Evolutionary conservation across 2,888 invertebrate species (phyloP), one percentile per base, ranked within the genome.

Genomic region (Agrochola litura): DNA sequence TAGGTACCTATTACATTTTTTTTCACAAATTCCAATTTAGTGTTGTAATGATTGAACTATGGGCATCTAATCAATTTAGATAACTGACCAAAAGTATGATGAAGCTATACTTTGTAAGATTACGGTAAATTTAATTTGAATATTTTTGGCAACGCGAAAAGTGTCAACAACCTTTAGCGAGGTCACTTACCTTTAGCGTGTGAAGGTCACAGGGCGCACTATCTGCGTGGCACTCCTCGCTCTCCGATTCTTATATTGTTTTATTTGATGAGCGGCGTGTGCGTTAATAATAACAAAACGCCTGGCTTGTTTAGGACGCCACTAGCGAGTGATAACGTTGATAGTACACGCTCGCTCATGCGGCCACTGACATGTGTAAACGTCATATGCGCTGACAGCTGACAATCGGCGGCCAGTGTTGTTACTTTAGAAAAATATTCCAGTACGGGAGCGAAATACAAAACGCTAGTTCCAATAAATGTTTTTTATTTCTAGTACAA

Each of bases 401-500:
- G 84, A 86, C 83, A 85, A 64, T 54, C 56, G 54, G 63, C 46
- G 66, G 14, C 43, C 68, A 49, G 82, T 83, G 86, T 88, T 88
- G 88, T 60, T 19, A 73, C 16, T n/a, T 74, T 76, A 70, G 37
- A 65, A 72, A 72, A 79, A 65, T 66, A 22, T 66, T 37, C 14
- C 16, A 71, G 19, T 25, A n/a, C 4, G 49, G 61, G 63, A 14
- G 49, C 58, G 30, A 64, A 52, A 56, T 77, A 89, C 10, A 86
- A 91, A 91, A 92, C 76, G 43, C 72, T 60, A 54, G n/a, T 73
- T 92, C 93, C 93, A 94, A 92, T 95, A 95, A 94, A 94, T 95
- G 93, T 91, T 81, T 88, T 95, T 94, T 95, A 95, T 94, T 95
- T 91, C 93, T 94, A 94, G 90, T 91, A 89, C 81, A 90, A 88